A percentile compares a stretch with the other conserved stretches of the same genome.
Conservation (phyloP, 2,888 invertebrate species). For the Villa cingulata region DNA sequence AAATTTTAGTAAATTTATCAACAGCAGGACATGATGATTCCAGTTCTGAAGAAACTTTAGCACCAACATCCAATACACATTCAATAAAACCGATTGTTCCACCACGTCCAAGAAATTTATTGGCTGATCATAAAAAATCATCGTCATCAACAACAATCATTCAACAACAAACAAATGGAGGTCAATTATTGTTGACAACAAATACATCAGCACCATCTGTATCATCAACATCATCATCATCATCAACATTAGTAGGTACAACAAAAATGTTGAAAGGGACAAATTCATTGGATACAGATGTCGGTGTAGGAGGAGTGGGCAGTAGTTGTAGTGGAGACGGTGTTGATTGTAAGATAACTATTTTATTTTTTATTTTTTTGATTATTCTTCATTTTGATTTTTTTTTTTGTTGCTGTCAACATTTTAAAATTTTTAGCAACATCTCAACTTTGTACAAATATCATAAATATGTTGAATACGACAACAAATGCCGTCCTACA, state of each 20-base stretch:
- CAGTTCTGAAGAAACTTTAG: constrained; percentile 56
- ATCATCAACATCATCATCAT: no score
- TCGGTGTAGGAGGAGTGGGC: no score
- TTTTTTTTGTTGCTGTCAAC: not conserved
- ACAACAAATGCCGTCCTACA: constrained; percentile 36
- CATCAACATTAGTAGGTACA: no score
- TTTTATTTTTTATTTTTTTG: not conserved
- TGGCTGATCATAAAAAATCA: constrained; percentile 43
- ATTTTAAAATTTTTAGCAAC: constrained; percentile 37
- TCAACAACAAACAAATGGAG: constrained; percentile 11
- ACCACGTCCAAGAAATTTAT: constrained; percentile 51
- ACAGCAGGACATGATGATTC: constrained; percentile 65
- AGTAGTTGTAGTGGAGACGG: no score
- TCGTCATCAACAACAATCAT: no score
- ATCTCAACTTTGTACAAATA: constrained; percentile 46
- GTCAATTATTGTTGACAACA: not conserved
- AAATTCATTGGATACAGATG: no score
- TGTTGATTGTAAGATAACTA: not conserved
- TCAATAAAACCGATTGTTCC: constrained; percentile 45
- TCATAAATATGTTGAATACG: constrained; percentile 40
- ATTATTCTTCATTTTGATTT: not conserved
- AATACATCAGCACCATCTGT: not conserved
- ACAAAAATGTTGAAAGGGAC: no score
- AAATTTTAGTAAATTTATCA: constrained; percentile 47
- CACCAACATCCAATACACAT: constrained; percentile 22